Evolutionary conservation across 2,113 vertebrate species (phyloP).

Genomic region (Vidua macroura): DNA sequence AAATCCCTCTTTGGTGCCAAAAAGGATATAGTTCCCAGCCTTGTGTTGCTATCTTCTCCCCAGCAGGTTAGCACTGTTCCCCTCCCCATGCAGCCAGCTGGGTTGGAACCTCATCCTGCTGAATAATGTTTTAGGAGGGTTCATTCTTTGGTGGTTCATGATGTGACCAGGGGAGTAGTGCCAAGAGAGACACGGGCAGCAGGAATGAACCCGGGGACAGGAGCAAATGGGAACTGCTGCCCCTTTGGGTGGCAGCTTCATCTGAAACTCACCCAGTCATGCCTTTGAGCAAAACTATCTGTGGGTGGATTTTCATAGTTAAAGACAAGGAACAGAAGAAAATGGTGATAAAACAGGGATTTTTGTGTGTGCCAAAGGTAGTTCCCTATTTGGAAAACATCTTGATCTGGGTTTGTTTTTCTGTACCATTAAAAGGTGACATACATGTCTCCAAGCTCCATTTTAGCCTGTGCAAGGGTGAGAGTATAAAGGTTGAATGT

Average conservation of each 20-base stretch:
- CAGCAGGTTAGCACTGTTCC: background rate
- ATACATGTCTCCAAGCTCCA: background rate
- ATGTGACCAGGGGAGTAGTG: background rate
- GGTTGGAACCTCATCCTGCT: background rate
- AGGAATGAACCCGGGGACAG: background rate
- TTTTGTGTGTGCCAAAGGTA: background rate
- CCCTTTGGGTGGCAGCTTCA: background rate
- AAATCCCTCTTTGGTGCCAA: background rate
- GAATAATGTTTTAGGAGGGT: background rate
- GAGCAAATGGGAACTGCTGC: background rate
- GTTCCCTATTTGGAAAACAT: background rate
- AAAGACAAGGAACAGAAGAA: background rate
- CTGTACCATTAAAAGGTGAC: background rate
- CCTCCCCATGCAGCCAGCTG: background rate
- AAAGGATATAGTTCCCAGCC: background rate
- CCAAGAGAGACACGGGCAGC: background rate
- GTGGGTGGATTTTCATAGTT: background rate
- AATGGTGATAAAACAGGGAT: background rate
- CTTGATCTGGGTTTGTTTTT: background rate
- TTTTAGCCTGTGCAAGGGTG: background rate
- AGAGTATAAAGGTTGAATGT: background rate
- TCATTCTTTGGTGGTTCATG: background rate
- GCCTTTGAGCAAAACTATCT: background rate
- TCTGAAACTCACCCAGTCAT: background rate
- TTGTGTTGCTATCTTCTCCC: background rate